Evolutionary conservation across 2,888 invertebrate genomes (phyloP).

Genomic region (Phytoseiulus persimilis): DNA sequence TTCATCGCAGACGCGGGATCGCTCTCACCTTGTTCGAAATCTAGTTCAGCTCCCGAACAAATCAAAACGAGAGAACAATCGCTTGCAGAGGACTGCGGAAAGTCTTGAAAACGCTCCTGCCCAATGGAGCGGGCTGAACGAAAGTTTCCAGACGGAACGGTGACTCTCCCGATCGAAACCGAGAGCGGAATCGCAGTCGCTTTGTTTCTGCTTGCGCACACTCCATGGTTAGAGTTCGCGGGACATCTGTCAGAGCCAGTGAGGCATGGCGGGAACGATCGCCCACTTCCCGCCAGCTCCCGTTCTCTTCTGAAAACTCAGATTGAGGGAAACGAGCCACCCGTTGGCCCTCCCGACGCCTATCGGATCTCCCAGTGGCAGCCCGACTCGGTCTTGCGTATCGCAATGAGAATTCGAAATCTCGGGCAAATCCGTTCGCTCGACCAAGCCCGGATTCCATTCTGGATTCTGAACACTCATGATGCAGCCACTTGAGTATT

Average conservation of each 20-base stretch:
- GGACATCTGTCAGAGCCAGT: neutral
- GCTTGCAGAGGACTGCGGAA: neutral
- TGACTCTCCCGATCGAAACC: neutral
- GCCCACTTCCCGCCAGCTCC: neutral
- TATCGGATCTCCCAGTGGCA: neutral
- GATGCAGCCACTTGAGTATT: too few relatives aligned
- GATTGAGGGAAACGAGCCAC: neutral
- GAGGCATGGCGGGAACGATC: conserved; percentile 5
- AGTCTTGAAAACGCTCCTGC: neutral
- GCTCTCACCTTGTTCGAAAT: too few relatives aligned
- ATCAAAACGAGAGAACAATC: neutral
- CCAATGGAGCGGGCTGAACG: neutral
- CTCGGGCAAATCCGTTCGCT: too few relatives aligned
- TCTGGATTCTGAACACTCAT: too few relatives aligned
- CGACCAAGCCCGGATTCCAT: too few relatives aligned
- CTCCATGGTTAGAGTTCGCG: conserved; percentile 5
- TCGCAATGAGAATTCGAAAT: neutral
- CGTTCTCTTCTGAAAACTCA: neutral
- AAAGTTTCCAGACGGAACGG: neutral
- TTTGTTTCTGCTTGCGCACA: neutral
- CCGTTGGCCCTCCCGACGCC: neutral
- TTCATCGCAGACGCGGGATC: too few relatives aligned
- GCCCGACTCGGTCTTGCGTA: neutral
- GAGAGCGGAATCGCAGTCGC: neutral
- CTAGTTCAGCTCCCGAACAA: neutral